phyloP scores from a whole-genome alignment of 1,140 invertebrate species.

The Onthophagus taurus region DNA sequence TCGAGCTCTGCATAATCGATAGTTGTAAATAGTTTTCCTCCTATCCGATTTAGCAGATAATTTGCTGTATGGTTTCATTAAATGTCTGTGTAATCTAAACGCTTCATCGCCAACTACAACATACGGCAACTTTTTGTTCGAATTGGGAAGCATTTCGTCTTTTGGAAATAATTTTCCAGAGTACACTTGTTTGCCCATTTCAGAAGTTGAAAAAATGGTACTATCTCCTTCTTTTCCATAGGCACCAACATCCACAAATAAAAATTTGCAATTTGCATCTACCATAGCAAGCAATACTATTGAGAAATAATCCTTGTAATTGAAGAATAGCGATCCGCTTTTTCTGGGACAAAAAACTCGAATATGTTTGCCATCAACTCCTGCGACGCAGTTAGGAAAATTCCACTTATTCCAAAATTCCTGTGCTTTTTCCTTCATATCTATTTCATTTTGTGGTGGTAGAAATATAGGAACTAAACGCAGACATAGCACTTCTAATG shows the following conservation, averaged over 20 bases:
- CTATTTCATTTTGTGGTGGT: slow-evolving; percentile 11
- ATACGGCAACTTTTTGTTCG: slow-evolving; percentile 18
- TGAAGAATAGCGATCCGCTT: slow-evolving; percentile 32
- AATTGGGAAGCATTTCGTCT: not conserved
- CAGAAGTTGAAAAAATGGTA: slow-evolving; percentile 21
- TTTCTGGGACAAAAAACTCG: slow-evolving; percentile 28
- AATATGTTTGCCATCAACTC: slow-evolving; percentile 42
- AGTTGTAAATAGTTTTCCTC: slow-evolving; percentile 40
- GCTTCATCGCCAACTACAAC: slow-evolving; percentile 28
- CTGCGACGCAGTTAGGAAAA: slow-evolving; percentile 41
- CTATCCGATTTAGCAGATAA: not conserved
- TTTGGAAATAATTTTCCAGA: not conserved
- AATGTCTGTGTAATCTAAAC: slow-evolving; percentile 24
- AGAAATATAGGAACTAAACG: slow-evolving; percentile 18
- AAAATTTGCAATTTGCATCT: slow-evolving; percentile 41
- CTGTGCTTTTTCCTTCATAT: slow-evolving; percentile 22
- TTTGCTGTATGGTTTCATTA: slow-evolving; percentile 24
- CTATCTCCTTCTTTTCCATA: slow-evolving; percentile 38
- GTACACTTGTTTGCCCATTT: slow-evolving; percentile 7
- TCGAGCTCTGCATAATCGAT: slow-evolving; percentile 34
- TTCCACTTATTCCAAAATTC: slow-evolving; percentile 37
- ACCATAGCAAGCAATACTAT: slow-evolving; percentile 41
- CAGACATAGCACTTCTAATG: slow-evolving; percentile 13
- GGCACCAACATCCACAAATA: slow-evolving; percentile 38
- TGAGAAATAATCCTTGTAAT: slow-evolving; percentile 36